Conservation (phyloP, 2,113 vertebrate species). For the Etheostoma cragini region DNA sequence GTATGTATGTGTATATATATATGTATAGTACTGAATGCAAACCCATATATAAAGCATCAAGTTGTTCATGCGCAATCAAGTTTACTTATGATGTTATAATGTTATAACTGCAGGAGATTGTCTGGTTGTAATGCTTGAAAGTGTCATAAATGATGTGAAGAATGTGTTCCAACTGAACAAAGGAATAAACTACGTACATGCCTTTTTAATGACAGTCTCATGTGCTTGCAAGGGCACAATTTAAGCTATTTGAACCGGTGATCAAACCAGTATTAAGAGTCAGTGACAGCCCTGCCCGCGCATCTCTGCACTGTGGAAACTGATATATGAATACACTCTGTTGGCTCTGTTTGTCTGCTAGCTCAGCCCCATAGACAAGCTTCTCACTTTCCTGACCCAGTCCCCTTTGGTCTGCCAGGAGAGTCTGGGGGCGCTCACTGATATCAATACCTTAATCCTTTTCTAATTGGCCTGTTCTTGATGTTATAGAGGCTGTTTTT, state of each 20-base stretch:
- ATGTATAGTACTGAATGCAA: constrained; percentile 55
- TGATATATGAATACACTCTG: constrained; percentile 38
- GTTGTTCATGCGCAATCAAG: constrained; percentile 47
- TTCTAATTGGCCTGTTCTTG: constrained; percentile 76
- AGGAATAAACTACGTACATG: constrained; percentile 74
- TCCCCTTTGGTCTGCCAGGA: constrained; percentile 11
- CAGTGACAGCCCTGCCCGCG: not conserved
- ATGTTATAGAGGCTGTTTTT: constrained; percentile 35
- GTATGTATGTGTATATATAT: too few species aligned
- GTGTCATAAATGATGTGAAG: constrained; percentile 57
- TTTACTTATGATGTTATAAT: constrained; percentile 44
- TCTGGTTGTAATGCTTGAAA: constrained; percentile 66
- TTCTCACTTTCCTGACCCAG: constrained; percentile 56
- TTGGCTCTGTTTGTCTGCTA: constrained; percentile 43
- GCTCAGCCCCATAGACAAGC: constrained; percentile 25
- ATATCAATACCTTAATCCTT: constrained; percentile 68
- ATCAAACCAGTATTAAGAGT: constrained; percentile 23
- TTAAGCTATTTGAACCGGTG: constrained; percentile 7
- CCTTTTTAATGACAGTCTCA: constrained; percentile 69
- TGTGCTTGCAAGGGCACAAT: constrained; percentile 11
- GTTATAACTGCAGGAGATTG: constrained; percentile 52
- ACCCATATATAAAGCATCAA: constrained; percentile 56
- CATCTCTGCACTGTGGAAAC: constrained; percentile 13
- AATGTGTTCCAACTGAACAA: constrained; percentile 75
- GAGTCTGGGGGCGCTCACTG: constrained; percentile 25